Evolutionary conservation across 2,888 invertebrate genomes (phyloP), one percentile per base, ranked within the genome.

Genomic region (Pyrgus malvae): DNA sequence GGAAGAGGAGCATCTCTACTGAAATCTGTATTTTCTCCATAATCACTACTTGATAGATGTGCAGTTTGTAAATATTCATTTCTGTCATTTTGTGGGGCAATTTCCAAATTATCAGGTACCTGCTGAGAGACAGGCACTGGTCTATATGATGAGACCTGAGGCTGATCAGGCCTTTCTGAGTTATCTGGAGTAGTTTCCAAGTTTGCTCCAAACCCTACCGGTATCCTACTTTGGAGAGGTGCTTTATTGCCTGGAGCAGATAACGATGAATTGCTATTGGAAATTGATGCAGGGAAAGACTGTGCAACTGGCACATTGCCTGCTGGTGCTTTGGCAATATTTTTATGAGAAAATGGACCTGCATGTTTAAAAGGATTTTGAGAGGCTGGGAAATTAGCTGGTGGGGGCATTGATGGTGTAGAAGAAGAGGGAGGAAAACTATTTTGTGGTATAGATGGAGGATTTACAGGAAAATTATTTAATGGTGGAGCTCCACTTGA

Each of bases 1-100:
- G 93, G 93, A 2, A 93, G 93, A 1, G 93, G 93, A 58, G 91
- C 81, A 55, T 86, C 83, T 61, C 92, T 91, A 56, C 80, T 81
- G 38, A 83, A 85, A 62, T 89, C 85, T 3, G 86, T 83, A 63
- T 90, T 90, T 59, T 86, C 89, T 8, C 77, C 78, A 61, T 83
- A 90, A 63, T 90, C 90, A 7, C 85, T 81, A 64, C 92, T 92
- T 1, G 94, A 94, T 41, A 95, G 78, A 68, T 95, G 94, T 12
- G 95, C 95, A 1, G 95, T 95, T 80, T 95, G 95, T 56, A 95
- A 80, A 74, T 95, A 95, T 74, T 95, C 94, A 73, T 95, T 94
- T 55, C 95, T 89, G 66, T 95, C 95, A 72, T 92, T 93, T 58
- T 92, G 93, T 0, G 94, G 93, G 8, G 92, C 91, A 21, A 93